phyloP scores from a whole-genome alignment of 2,113 vertebrate species.

The Lonchura striata region DNA sequence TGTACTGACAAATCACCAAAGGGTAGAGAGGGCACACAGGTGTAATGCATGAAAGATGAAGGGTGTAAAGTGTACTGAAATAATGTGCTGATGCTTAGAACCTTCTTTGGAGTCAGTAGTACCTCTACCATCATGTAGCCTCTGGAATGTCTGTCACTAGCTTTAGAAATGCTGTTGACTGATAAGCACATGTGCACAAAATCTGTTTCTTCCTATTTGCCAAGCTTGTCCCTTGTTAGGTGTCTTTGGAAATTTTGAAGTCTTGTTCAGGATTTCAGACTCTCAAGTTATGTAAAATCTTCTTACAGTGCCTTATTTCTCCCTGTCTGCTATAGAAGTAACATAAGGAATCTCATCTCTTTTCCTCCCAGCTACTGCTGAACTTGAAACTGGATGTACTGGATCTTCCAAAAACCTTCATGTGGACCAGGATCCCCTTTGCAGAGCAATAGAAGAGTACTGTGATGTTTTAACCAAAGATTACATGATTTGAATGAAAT shows the following conservation, averaged over 20 bases:
- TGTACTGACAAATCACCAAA: background rate
- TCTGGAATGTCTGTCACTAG: background rate
- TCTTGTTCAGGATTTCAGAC: background rate
- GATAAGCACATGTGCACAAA: background rate
- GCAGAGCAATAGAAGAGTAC: constrained; percentile 80
- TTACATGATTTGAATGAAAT: constrained; percentile 70
- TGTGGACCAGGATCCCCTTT: constrained; percentile 76
- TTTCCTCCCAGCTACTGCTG: constrained; percentile 72
- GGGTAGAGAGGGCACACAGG: background rate
- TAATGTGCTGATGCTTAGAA: background rate
- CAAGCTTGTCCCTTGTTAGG: background rate
- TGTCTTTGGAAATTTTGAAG: background rate
- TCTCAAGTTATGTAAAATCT: background rate
- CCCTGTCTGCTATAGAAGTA: background rate
- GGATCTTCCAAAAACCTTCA: constrained; percentile 60
- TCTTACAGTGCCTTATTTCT: background rate
- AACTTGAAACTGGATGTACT: constrained; percentile 73
- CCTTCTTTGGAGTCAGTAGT: background rate
- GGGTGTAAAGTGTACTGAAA: background rate
- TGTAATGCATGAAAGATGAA: background rate
- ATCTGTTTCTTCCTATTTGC: background rate
- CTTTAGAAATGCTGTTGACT: background rate
- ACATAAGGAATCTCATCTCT: background rate
- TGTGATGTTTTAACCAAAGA: constrained; percentile 82
- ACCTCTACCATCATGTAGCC: background rate